Evolutionary conservation across 2,113 vertebrate genomes (phyloP), one percentile per base, ranked within the genome.

Genomic region (Nibea coibor): DNA sequence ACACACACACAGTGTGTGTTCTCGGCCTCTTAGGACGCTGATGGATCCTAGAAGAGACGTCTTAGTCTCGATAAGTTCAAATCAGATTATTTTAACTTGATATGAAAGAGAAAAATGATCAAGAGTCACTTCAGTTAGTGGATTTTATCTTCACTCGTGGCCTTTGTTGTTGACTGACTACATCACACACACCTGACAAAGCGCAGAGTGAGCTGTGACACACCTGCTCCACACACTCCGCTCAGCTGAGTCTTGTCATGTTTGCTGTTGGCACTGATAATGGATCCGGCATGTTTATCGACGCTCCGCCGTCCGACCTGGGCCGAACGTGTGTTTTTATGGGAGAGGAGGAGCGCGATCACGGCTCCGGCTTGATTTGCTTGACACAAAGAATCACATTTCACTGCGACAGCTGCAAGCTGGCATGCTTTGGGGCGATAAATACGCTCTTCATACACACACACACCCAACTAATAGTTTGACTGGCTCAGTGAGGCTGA

Each of bases 311-410:
- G 5, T 39, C 43, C 11, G 0, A 7, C 43, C 67, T 22, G n/a
- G 10, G 42, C 47, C 61, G 28, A 47, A 17, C 22, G 48, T 28
- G 26, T 45, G 9, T 57, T 56, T 17, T 24, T 19, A 16, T 50
- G 3, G 43, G 43, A 45, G 26, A 53, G 51, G 19, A 22, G 54
- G 48, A 10, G 74, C 43, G 48, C 61, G 54, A n/a, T 85, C 78
- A 58, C 66, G 7, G 45, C 19, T 64, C 22, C 15, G 24, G 22
- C 71, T 69, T 79, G 63, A 69, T 62, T 76, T 78, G 69, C 70
- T 64, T 39, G 64, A 74, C 51, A 62, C 20, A n/a, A 22, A 31
- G 20, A 59, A 67, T 75, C 80, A 56, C 45, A 86, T 82, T 79
- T 75, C 71, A 71, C 59, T 26, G 59, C 75, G 70, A 75, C 76